Evolutionary conservation across 2,113 vertebrate species (phyloP), one percentile per base, ranked within the genome.

Genomic region (Oostethus manadensis): DNA sequence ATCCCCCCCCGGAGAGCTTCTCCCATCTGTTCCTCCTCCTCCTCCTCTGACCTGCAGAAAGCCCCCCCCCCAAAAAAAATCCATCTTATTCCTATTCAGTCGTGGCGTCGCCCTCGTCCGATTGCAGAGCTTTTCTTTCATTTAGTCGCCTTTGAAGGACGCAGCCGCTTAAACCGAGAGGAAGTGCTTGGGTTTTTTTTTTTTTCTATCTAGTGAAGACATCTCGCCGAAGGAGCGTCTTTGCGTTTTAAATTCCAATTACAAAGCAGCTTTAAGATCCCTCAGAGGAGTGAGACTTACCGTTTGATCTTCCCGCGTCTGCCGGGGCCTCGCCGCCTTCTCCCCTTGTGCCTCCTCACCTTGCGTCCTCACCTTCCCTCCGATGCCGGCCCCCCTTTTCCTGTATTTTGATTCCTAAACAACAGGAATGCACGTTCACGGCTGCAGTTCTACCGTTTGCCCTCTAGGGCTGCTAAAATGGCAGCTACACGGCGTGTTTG

Each of bases 181-280:
- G 45, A 60, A 58, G 48, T 69, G 58, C 56, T 71, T 61, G 4
- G 55, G 59, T 66, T 48, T 20, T 38, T 45, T 43, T 66, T 58
- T 58, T 23, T 22, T 62, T 56, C 69, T 77, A 81, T 83, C 82
- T 62, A 58, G 68, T 81, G 57, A 84, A 83, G 76, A 83, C 84
- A 78, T 86, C 84, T 86, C 66, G 74, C 65, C 72, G 71, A 76
- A 84, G 68, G 56, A 80, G 74, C 70, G 67, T 77, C 73, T 83
- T 73, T 73, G 80, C 77, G 80, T 82, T 82, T 77, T 62, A 83
- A 84, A 77, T 83, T 84, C 77, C 79, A 84, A 82, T 84, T 83
- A 83, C 79, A 82, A 81, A 84, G 80, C 47, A 68, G 83, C 55
- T 83, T 85, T 82, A 80, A 72, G 69, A 82, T 82, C 73, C 66